Evolutionary conservation across 1,140 invertebrate species (phyloP).

Genomic region (Physella acuta): DNA sequence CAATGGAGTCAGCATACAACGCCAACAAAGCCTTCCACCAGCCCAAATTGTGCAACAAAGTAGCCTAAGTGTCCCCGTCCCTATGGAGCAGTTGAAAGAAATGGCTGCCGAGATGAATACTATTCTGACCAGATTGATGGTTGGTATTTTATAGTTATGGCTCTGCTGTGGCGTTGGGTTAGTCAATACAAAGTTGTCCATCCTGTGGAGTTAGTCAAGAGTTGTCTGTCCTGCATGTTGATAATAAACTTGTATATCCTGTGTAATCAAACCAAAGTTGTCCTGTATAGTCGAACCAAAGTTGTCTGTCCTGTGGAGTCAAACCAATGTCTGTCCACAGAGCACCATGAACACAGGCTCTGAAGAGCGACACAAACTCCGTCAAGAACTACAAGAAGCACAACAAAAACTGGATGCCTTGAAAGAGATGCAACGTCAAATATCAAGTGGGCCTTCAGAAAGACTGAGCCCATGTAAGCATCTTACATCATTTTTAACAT

Average conservation of each 20-base stretch:
- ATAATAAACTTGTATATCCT: too few relatives aligned
- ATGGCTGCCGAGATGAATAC: constrained; percentile 52
- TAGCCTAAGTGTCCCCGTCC: constrained; percentile 36
- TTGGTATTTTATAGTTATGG: too few relatives aligned
- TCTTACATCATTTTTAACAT: too few relatives aligned
- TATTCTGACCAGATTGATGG: constrained; percentile 51
- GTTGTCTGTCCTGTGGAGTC: too few relatives aligned
- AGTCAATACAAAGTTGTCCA: too few relatives aligned
- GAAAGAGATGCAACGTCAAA: constrained; percentile 6
- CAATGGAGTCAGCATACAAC: background rate
- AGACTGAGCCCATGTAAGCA: too few relatives aligned
- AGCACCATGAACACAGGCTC: constrained; percentile 4
- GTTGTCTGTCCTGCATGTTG: too few relatives aligned
- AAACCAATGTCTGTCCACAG: background rate
- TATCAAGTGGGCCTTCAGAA: background rate
- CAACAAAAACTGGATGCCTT: constrained; percentile 6
- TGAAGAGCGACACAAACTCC: constrained; percentile 7
- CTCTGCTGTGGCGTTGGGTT: too few relatives aligned
- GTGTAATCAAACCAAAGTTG: too few relatives aligned
- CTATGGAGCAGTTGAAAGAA: constrained; percentile 47
- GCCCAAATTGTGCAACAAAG: background rate
- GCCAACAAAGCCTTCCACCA: background rate
- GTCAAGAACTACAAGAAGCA: background rate
- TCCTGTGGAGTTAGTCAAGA: too few relatives aligned
- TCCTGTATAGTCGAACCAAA: too few relatives aligned